Conservation (phyloP, 2,113 vertebrate genomes). For the Colossoma macropomum region DNA sequence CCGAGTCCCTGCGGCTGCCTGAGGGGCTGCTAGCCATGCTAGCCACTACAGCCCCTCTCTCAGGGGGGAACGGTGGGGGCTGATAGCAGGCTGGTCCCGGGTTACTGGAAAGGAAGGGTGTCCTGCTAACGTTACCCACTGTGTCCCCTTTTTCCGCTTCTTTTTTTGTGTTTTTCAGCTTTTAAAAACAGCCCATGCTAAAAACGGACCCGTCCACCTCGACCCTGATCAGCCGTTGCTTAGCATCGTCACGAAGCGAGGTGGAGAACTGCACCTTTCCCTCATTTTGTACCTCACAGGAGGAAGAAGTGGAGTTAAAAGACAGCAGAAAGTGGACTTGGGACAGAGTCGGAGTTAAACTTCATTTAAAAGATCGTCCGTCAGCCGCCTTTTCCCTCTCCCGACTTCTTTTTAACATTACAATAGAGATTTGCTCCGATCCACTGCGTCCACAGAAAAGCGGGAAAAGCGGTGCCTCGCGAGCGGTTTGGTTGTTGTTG, state of each 20-base stretch:
- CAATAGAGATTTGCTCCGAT: slow-evolving; percentile 87
- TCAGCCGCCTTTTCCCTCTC: slow-evolving; percentile 73
- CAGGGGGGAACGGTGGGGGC: neutral
- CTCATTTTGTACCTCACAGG: neutral
- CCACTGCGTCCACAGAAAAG: slow-evolving; percentile 84
- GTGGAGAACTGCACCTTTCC: neutral
- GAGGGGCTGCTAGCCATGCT: slow-evolving; percentile 56
- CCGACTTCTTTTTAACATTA: slow-evolving; percentile 88
- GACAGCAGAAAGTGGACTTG: neutral
- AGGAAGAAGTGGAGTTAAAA: neutral
- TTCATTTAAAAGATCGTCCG: neutral
- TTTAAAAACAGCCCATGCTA: slow-evolving; percentile 28
- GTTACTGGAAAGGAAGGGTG: neutral
- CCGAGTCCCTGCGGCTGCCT: slow-evolving; percentile 68
- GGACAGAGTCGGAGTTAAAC: neutral
- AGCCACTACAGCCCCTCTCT: neutral
- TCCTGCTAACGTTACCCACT: too few relatives aligned
- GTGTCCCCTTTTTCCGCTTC: neutral
- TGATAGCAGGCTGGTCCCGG: neutral
- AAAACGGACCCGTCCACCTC: slow-evolving; percentile 31
- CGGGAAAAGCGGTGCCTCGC: slow-evolving; percentile 64
- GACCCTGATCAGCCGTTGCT: slow-evolving; percentile 51
- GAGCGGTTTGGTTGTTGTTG: slow-evolving; percentile 1
- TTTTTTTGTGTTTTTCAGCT: neutral
- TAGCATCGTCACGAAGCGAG: neutral